Evolutionary conservation across 2,888 invertebrate genomes (phyloP).

Genomic region (Orthosia cruda): DNA sequence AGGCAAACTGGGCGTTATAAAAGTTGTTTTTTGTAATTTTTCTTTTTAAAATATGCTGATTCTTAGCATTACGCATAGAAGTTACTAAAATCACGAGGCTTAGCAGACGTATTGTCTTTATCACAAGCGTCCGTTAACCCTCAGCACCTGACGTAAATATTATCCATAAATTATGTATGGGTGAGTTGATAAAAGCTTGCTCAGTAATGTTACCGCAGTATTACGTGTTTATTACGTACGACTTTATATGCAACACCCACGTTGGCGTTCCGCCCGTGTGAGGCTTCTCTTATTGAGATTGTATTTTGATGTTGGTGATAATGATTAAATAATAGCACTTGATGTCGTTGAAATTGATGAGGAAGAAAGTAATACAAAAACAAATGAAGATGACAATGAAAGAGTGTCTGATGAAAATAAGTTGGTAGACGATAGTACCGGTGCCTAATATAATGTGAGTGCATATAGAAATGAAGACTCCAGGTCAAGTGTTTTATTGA

Average conservation of each 20-base stretch:
- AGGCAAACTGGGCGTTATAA: neutral
- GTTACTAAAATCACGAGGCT: neutral
- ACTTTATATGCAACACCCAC: conserved; percentile 56
- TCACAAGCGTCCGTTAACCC: neutral
- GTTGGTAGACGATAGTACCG: neutral
- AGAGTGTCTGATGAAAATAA: neutral
- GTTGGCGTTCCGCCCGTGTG: conserved; percentile 4
- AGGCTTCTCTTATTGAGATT: conserved; percentile 17
- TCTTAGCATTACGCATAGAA: neutral
- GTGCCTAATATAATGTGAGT: neutral
- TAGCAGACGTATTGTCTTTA: neutral
- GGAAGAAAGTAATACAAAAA: neutral
- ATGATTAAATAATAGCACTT: conserved; percentile 7
- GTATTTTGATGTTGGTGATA: conserved; percentile 14
- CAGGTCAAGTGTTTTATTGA: conserved; percentile 25
- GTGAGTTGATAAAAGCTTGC: conserved; percentile 41
- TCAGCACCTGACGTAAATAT: conserved; percentile 15
- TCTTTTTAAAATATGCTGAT: neutral
- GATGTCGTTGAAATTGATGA: neutral
- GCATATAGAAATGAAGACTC: neutral
- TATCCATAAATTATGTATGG: conserved; percentile 10
- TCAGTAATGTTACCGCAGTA: conserved; percentile 51
- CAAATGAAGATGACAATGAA: neutral
- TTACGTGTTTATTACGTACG: conserved; percentile 57
- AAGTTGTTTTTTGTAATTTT: neutral